phyloP scores from a whole-genome alignment of 2,797 vertebrate genomes.

The Amphiprion clarkii region DNA sequence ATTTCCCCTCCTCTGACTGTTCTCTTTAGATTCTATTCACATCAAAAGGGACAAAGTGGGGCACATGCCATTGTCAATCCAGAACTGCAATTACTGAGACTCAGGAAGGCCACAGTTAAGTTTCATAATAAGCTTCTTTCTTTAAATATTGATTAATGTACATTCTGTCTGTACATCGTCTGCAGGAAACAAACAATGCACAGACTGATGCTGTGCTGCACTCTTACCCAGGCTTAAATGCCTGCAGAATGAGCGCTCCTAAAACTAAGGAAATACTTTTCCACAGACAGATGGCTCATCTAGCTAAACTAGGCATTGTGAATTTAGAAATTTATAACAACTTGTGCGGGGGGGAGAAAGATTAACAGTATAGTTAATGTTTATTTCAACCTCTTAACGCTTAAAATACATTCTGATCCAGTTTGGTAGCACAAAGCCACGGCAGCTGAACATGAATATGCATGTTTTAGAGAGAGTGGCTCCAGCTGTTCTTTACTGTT shows the following conservation, averaged over 20 bases:
- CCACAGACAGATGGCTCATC: constrained; percentile 16
- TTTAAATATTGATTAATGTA: neutral
- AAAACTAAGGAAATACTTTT: neutral
- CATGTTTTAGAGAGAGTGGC: constrained; percentile 21
- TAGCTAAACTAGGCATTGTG: neutral
- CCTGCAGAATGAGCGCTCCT: neutral
- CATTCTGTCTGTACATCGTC: too few species aligned
- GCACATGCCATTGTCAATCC: neutral
- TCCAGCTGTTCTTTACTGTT: constrained; percentile 20
- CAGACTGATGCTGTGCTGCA: neutral
- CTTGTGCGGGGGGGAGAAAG: neutral
- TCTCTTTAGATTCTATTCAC: neutral
- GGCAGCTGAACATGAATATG: constrained; percentile 62
- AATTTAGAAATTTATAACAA: constrained; percentile 13
- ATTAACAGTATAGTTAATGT: constrained; percentile 9
- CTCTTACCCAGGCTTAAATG: neutral
- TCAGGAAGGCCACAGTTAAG: too few species aligned
- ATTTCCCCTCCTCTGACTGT: constrained; percentile 2
- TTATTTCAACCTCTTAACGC: constrained; percentile 12
- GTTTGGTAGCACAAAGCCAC: neutral
- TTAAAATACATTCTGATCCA: constrained; percentile 8
- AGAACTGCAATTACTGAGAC: neutral
- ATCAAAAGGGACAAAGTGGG: neutral
- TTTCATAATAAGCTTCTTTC: neutral
- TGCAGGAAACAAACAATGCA: too few species aligned